phyloP scores from a whole-genome alignment of 1,140 invertebrate species.

The Temnothorax nylanderi region DNA sequence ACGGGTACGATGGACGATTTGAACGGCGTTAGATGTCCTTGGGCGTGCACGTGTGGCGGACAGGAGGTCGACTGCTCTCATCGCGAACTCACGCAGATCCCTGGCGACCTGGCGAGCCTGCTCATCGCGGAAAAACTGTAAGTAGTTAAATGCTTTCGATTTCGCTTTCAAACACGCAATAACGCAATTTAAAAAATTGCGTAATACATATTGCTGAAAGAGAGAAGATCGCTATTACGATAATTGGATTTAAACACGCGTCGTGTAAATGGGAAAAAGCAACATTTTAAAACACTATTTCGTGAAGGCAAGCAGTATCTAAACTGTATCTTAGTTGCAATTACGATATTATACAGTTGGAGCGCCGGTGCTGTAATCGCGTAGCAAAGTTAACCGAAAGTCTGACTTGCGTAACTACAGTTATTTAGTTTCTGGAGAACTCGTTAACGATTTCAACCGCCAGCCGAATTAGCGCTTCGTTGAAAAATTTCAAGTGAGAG shows the following conservation, averaged over 20 bases:
- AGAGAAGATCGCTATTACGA: neutral
- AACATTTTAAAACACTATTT: constrained; percentile 4
- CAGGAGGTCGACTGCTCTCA: constrained; percentile 93
- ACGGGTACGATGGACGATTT: constrained; percentile 75
- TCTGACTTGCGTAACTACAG: constrained; percentile 34
- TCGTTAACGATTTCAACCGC: constrained; percentile 36
- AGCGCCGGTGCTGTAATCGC: constrained; percentile 26
- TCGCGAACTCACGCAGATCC: constrained; percentile 91
- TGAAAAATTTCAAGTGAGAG: constrained; percentile 26
- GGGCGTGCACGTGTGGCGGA: constrained; percentile 92
- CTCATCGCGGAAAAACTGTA: constrained; percentile 93
- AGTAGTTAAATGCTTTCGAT: constrained; percentile 85
- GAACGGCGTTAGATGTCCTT: constrained; percentile 88
- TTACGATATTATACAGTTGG: constrained; percentile 16
- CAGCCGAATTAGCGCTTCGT: constrained; percentile 4
- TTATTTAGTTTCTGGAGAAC: constrained; percentile 37
- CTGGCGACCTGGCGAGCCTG: constrained; percentile 89
- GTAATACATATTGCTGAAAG: neutral
- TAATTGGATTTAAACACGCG: neutral
- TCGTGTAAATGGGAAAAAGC: neutral
- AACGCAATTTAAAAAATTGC: neutral
- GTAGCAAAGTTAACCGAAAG: constrained; percentile 33
- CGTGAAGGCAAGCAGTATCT: constrained; percentile 3
- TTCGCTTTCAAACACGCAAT: neutral
- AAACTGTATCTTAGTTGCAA: constrained; percentile 37